Conservation (phyloP, 2,797 vertebrate genomes). For the Spinibarbus caldwelli region DNA sequence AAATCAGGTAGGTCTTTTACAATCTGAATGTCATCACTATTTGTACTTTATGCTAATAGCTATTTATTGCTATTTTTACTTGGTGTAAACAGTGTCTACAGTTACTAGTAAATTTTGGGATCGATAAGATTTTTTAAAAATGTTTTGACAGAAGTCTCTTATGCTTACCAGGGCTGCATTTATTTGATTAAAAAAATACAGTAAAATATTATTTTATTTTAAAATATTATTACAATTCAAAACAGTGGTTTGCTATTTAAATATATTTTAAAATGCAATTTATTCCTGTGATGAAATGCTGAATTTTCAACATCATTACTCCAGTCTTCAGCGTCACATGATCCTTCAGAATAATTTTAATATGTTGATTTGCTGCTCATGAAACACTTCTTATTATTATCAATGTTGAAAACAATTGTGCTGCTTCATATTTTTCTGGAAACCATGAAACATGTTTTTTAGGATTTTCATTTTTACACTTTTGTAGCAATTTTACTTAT, state of each 20-base stretch:
- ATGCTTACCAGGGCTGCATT: background rate
- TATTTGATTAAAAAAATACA: background rate
- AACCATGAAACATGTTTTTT: background rate
- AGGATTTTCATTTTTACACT: background rate
- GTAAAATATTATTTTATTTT: background rate
- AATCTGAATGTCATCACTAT: background rate
- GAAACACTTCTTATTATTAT: background rate
- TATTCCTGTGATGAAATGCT: background rate
- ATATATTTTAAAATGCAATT: background rate
- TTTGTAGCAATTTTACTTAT: background rate
- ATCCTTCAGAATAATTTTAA: background rate
- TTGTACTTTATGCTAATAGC: background rate
- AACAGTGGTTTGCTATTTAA: background rate
- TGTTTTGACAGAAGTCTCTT: background rate
- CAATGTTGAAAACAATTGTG: background rate
- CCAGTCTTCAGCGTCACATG: background rate
- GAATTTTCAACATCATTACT: background rate
- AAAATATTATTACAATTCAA: background rate
- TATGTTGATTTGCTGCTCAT: background rate
- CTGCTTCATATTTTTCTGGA: background rate
- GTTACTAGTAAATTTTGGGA: background rate
- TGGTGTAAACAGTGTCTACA: background rate
- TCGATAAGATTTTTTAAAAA: background rate
- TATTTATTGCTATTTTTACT: background rate
- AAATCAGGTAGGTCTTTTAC: too few species aligned